Evolutionary conservation across 2,113 vertebrate genomes (phyloP), one percentile per base, ranked within the genome.

Genomic region (Gobiocypris rarus): DNA sequence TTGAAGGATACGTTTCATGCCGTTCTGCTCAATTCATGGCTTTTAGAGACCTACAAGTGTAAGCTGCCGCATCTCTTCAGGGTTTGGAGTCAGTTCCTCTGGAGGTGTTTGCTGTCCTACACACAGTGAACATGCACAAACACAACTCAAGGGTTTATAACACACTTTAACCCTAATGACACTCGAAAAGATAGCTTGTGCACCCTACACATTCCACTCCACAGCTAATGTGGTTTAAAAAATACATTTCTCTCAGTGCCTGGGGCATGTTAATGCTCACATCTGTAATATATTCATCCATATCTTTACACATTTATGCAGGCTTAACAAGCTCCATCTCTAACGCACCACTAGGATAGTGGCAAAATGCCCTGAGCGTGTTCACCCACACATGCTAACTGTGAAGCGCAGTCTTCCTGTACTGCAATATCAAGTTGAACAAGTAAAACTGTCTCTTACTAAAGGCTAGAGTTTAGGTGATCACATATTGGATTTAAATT

Each of bases 331-430:
- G 96, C 95, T 96, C 94, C 94, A 93, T 94, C 95, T 95, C 95
- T 96, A 95, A 94, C 95, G 94, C 96, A 97, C 96, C 93, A 95
- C 93, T 93, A 89, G 94, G 93, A 93, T 93, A 92, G 94, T 93
- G 92, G 96, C 94, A 92, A 94, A 90, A 83, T 22, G 96, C 96
- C 95, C 84, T 89, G 90, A 93, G 95, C 96, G 87, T 91, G 89
- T 88, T 84, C 94, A 94, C 95, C 94, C 94, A 95, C 96, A 97
- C 97, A 95, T 96, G 96, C 95, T 96, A 96, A 96, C 94, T 97
- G 95, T 95, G 93, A 95, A 93, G 95, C 94, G 93, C 94, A 94
- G 94, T 93, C 84, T 88, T 85, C 71, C 67, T 80, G 48, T 78
- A 79, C 79, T 81, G 70, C 76, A 75, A 50, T 75, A 26, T 75